Base-by-base conservation (phyloP, 2,113 vertebrate genomes). In the Benitochromis conjunctus region DNA sequence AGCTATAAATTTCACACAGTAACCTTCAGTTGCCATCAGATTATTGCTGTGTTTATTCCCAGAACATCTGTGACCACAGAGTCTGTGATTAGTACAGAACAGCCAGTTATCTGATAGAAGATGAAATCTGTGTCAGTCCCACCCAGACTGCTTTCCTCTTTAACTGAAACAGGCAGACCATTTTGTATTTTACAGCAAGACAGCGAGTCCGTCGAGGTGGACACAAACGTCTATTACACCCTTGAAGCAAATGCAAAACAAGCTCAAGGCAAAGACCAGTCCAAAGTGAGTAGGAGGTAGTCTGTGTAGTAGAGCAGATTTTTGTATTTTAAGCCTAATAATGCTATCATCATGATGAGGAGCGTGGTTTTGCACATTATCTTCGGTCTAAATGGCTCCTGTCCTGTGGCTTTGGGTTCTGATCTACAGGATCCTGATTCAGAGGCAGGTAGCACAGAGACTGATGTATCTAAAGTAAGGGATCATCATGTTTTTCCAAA, bases 161-260 rank as follows among this genome's bases (percentile, higher is more conserved):
- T 41, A 78, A 88, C 91, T 88, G 31, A 91, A 91, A 82, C 81
- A 74, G 76, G 34, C 36, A 87, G 84, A 64, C 77, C 78, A 16
- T 89, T 91, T 89, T 91, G 76, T 94, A 88, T 92, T 92, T 85
- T 82, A 10, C 92, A 93, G 83, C 86, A 81, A 46, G 87, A 93
- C 92, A 90, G 38, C 38, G 79, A 92, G 48, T 89, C 21, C 4
- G 58, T 90, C 5, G 83, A 38, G 92, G 87, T 92, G 85, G 84
- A 92, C 76, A 53, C 87, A 43, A 84, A 62, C n/a, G 5, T 48
- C 90, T 89, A 81, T 92, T 90, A 89, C 85, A 77, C 46, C 93
- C 24, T 89, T 3, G 86, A 87, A 82, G 88, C 83, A 36, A 92
- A 91, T 66, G 31, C 85, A 84, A 86, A 85, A 81, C 85, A 81